Evolutionary conservation across 92 coral and sea anemone species (phyloP).

Genomic region (Porites evermanni): DNA sequence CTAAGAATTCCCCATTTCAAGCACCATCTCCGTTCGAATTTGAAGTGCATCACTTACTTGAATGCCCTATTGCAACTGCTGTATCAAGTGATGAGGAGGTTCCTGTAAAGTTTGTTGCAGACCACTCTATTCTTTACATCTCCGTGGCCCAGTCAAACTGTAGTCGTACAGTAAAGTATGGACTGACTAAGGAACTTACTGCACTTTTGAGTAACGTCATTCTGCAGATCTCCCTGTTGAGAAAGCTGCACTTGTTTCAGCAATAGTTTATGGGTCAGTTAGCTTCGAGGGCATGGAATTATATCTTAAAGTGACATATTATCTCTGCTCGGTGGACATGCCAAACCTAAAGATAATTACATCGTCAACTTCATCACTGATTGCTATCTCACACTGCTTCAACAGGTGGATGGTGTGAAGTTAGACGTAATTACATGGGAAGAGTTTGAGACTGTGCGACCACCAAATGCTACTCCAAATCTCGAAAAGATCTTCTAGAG

Average conservation of each 20-base stretch:
- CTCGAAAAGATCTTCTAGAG: slow-evolving; percentile 12
- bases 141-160: no score
- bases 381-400: slow-evolving; percentile 38
- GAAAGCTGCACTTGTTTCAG: no score
- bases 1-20: slow-evolving; percentile 38
- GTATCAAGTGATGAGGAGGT: not conserved
- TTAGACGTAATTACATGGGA: slow-evolving; percentile 37
- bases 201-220: no score
- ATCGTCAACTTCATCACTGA: slow-evolving; percentile 51
- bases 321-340: slow-evolving; percentile 48
- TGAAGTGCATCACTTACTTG: not conserved
- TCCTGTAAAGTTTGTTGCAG: no score
- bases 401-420: slow-evolving; percentile 6
- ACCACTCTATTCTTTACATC: no score
- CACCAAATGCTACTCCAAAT: slow-evolving; percentile 25
- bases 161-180: no score
- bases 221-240: no score
- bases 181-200: no score
- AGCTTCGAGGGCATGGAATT: not conserved
- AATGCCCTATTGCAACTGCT: not conserved
- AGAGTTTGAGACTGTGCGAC: slow-evolving; percentile 46
- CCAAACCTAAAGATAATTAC: slow-evolving; percentile 52
- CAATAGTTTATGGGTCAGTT: no score
- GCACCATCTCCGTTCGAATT: slow-evolving; percentile 13
- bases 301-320: slow-evolving; percentile 27